Base-by-base conservation (phyloP, 1,140 invertebrate genomes). In the Goniozus legneri region DNA sequence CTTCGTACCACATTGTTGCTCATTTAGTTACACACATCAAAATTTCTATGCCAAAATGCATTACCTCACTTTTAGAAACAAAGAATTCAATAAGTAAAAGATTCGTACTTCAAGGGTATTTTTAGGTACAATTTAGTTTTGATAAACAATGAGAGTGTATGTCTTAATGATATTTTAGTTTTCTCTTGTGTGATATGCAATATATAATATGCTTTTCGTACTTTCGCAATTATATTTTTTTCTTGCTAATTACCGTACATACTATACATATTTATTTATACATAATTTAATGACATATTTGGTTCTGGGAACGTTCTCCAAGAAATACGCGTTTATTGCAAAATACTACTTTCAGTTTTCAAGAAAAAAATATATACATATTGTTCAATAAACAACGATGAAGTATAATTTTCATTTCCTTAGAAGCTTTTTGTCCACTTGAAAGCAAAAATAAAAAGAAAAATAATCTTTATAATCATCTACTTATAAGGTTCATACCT, bases 21-120 rank as follows among this genome's bases (percentile, higher is more conserved):
- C 49, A 43, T 47, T 49, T n/a, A 47, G 67, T 61, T 64, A 67
- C 62, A 65, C 65, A 59, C 61, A 66, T 62, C 36, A 56, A 62
- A 58, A 62, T 69, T 64, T 60, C 62, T 60, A 72, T 72, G 64
- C 62, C 69, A 74, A 73, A 71, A 69, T 67, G 51, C 60, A 60
- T 66, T 54, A 43, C 8, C 18, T 19, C 18, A 27, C 4, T 6
- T 6, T 27, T 27, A 4, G 24, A 6, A 27, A 6, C 24, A 27
- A 27, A n/a, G n/a, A n/a, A 6, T n/a, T 10, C 32, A 24, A 35
- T 21, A 6, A n/a, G 6, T 39, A 46, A 15, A 22, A 37, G 20
- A 39, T n/a, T n/a, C n/a, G n/a, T n/a, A n/a, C 10, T 27, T 27
- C 10, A 6, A 27, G 24, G 24, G 4, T 6, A 6, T 10, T 27